Conservation (phyloP, 2,113 vertebrate species). For the Dolichallabes microphthalmus region DNA sequence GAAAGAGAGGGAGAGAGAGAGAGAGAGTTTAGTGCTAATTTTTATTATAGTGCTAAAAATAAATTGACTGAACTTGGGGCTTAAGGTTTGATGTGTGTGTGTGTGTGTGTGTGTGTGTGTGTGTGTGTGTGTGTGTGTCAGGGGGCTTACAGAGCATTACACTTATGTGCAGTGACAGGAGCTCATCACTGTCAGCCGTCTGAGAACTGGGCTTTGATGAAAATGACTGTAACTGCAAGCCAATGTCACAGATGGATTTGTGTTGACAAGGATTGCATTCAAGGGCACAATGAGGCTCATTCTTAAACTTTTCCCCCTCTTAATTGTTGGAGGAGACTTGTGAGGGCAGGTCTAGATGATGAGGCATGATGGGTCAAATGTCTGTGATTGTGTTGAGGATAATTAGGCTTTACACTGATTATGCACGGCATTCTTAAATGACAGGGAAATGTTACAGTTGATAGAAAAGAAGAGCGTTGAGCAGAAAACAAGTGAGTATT, state of each 20-base stretch:
- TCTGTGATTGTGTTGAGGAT: constrained; percentile 3
- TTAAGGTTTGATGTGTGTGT: constrained; percentile 44
- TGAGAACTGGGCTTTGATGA: constrained; percentile 71
- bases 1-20: constrained; percentile 41
- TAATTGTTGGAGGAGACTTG: constrained; percentile 37
- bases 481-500: constrained; percentile 43
- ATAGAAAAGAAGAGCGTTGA: background rate
- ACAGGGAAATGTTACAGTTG: background rate
- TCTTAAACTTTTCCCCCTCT: constrained; percentile 62
- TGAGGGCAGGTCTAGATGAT: constrained; percentile 16
- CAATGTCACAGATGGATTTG: constrained; percentile 70
- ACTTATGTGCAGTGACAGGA: constrained; percentile 75
- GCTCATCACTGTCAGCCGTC: constrained; percentile 76
- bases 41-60: constrained; percentile 80
- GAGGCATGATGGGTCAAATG: constrained; percentile 16
- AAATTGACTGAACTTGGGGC: constrained; percentile 70
- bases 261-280: constrained; percentile 75
- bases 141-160: constrained; percentile 69
- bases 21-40: constrained; percentile 72
- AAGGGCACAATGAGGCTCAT: constrained; percentile 75
- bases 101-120: constrained; percentile 37
- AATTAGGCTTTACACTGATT: constrained; percentile 24
- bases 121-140: constrained; percentile 23
- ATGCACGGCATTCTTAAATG: background rate
- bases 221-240: constrained; percentile 72